A percentile compares a stretch with the other conserved stretches of the same genome.
Evolutionary conservation across 1,140 invertebrate genomes (phyloP).

Genomic region (Amphibalanus amphitrite): DNA sequence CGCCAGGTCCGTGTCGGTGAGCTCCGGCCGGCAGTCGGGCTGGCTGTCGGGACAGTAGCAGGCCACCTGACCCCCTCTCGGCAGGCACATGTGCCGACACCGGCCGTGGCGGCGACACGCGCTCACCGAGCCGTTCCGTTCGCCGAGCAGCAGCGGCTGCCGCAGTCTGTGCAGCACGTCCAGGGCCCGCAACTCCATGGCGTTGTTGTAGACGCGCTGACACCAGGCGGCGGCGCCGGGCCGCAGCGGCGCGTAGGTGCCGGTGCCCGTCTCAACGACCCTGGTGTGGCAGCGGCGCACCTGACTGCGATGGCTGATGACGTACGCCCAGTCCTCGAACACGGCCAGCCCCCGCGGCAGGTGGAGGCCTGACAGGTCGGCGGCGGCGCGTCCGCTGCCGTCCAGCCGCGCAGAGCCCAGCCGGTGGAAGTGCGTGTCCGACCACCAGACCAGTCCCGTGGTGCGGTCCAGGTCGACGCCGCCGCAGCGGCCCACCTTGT

Average conservation of each 20-base stretch:
- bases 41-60: background rate
- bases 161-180: background rate
- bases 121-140: background rate
- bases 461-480: background rate
- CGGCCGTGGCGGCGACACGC: background rate
- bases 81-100: background rate
- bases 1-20: background rate
- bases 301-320: background rate
- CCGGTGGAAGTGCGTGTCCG: background rate
- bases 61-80: background rate
- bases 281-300: slow-evolving; percentile 1
- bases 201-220: background rate
- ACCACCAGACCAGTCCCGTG: background rate
- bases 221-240: background rate
- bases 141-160: background rate
- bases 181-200: background rate
- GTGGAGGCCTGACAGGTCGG: background rate
- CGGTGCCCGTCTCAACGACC: background rate
- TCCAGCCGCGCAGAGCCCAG: background rate
- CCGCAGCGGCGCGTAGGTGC: background rate
- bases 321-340: slow-evolving; percentile 3
- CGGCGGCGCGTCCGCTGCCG: background rate
- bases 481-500: slow-evolving; percentile 4
- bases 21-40: background rate
- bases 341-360: background rate